Evolutionary conservation across 2,113 vertebrate species (phyloP).

Genomic region (Scomber colias): DNA sequence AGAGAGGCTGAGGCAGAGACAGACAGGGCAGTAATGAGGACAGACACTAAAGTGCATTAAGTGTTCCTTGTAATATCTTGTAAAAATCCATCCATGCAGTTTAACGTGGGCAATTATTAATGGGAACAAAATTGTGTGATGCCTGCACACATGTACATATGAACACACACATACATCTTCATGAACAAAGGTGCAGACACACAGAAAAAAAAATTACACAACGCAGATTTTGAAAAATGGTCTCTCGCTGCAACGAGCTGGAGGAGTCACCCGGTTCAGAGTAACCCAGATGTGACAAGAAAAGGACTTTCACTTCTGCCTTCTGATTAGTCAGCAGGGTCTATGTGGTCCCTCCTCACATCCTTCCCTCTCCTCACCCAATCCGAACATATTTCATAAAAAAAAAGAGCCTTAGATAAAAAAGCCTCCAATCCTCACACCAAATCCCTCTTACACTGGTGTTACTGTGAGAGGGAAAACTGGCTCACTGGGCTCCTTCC

Average conservation of each 20-base stretch:
- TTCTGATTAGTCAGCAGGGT: constrained; percentile 80
- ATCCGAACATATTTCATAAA: constrained; percentile 65
- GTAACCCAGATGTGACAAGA: constrained; percentile 79
- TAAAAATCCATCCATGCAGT: constrained; percentile 21
- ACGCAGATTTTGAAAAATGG: constrained; percentile 71
- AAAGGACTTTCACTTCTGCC: constrained; percentile 77
- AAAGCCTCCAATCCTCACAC: constrained; percentile 72
- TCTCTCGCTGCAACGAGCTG: constrained; percentile 54
- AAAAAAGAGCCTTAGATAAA: constrained; percentile 63
- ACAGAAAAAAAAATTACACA: constrained; percentile 39
- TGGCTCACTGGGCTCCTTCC: constrained; percentile 37
- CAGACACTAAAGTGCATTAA: constrained; percentile 12
- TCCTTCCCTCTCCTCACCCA: constrained; percentile 57
- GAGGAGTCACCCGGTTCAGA: constrained; percentile 68
- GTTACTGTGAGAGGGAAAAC: constrained; percentile 47
- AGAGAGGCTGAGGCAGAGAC: constrained; percentile 10
- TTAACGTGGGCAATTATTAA: constrained; percentile 25
- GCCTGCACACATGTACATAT: constrained; percentile 45
- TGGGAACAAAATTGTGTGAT: constrained; percentile 31
- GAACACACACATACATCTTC: constrained; percentile 37
- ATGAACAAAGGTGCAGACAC: constrained; percentile 66
- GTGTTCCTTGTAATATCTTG: constrained; percentile 30
- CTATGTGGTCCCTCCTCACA: constrained; percentile 66
- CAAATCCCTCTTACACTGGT: constrained; percentile 71
- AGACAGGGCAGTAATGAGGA: constrained; percentile 20